Percentiles rank a stretch among this genome's conserved stretches.
phyloP scores from a whole-genome alignment of 1,140 invertebrate species.

The Orius insidiosus region DNA sequence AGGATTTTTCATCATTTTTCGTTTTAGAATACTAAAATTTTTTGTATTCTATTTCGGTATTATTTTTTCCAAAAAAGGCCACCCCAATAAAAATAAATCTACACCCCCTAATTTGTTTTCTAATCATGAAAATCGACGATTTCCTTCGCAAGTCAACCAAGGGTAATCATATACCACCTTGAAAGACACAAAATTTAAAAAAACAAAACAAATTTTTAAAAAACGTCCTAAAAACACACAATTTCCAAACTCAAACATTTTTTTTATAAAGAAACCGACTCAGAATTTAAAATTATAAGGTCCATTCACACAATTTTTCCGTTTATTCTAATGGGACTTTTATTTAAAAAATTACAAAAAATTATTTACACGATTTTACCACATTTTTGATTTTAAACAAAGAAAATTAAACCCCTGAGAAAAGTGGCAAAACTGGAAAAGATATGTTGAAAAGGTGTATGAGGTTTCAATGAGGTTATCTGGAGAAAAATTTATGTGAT shows the following conservation, averaged over 20 bases:
- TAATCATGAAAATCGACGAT: neutral
- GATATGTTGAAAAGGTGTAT: too few relatives aligned
- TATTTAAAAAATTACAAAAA: too few relatives aligned
- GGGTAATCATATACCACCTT: conserved; percentile 4
- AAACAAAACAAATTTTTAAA: neutral
- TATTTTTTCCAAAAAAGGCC: neutral
- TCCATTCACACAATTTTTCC: too few relatives aligned
- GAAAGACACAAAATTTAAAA: neutral
- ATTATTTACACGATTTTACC: too few relatives aligned
- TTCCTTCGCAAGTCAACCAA: neutral
- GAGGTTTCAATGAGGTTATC: too few relatives aligned
- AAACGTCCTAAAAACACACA: neutral
- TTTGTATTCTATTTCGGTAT: too few relatives aligned
- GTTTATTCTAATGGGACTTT: too few relatives aligned
- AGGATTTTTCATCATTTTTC: conserved; percentile 1
- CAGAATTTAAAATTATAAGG: conserved; percentile 1
- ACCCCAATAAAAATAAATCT: conserved; percentile 9
- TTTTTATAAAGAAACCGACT: conserved; percentile 13
- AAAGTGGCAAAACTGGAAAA: too few relatives aligned
- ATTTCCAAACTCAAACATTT: conserved; percentile 4
- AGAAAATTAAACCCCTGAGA: too few relatives aligned
- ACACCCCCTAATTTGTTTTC: conserved; percentile 6
- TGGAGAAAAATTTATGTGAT: conserved; percentile 64
- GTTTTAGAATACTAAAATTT: too few relatives aligned
- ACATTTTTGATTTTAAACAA: too few relatives aligned